Conservation (phyloP, 2,888 invertebrate species). For the Anarsia innoxiella region DNA sequence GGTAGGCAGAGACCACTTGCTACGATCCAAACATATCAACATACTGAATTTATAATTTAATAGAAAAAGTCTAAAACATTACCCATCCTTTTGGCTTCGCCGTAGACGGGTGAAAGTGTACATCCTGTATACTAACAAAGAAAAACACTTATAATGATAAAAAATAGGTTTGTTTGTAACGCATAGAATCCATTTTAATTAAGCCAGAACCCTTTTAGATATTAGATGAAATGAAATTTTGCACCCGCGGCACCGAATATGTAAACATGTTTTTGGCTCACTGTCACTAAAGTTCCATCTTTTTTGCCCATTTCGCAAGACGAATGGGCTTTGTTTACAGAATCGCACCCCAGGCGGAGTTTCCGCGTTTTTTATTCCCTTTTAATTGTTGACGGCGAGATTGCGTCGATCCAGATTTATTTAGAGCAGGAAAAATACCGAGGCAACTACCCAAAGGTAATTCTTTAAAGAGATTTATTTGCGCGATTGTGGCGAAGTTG, state of each 20-base stretch:
- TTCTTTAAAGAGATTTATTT: neutral
- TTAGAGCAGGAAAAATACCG: neutral
- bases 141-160: too few relatives aligned
- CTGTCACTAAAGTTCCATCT: constrained; percentile 9
- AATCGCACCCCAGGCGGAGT: constrained; percentile 11
- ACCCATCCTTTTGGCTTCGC: too few relatives aligned
- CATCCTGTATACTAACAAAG: too few relatives aligned
- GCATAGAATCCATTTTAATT: too few relatives aligned
- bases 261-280: constrained; percentile 14
- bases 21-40: too few relatives aligned
- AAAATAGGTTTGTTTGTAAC: too few relatives aligned
- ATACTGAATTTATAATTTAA: too few relatives aligned
- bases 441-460: neutral
- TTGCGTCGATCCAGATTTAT: constrained; percentile 10
- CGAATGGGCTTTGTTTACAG: constrained; percentile 13
- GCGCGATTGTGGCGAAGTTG: neutral
- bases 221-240: constrained; percentile 6
- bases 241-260: constrained; percentile 1
- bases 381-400: constrained; percentile 13
- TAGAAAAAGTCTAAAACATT: too few relatives aligned
- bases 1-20: too few relatives aligned
- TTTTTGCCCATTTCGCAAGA: constrained; percentile 8
- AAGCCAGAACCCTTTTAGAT: constrained; percentile 1
- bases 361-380: constrained; percentile 7
- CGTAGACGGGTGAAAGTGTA: too few relatives aligned